Conservation (phyloP, 2,888 invertebrate genomes). For the Chloromyia formosa region DNA sequence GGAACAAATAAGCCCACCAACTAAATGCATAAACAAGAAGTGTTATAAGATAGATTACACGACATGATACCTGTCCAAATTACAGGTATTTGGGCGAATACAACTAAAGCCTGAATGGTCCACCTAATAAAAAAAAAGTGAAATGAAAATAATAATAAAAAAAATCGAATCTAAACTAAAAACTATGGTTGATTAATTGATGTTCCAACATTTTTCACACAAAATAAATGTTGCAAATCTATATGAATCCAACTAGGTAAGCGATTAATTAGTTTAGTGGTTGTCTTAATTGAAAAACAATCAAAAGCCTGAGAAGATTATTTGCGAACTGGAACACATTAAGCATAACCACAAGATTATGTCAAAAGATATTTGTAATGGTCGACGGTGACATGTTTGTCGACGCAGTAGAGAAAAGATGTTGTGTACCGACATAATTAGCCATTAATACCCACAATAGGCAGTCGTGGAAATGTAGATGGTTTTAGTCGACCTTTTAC, state of each 20-base stretch:
- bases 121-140: background rate
- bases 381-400: background rate
- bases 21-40: background rate
- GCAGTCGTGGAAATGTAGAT: too few species aligned
- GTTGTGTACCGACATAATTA: too few species aligned
- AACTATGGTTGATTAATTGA: constrained; percentile 6
- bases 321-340: constrained; percentile 39
- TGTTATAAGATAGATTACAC: constrained; percentile 34
- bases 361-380: background rate
- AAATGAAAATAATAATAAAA: background rate
- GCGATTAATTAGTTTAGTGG: background rate
- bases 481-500: too few species aligned
- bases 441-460: too few species aligned
- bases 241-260: background rate
- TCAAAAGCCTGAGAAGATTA: constrained; percentile 41
- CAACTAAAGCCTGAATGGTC: too few species aligned
- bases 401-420: background rate
- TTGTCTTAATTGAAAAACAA: constrained; percentile 33
- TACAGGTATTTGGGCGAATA: too few species aligned
- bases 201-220: constrained; percentile 16
- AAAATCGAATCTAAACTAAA: background rate
- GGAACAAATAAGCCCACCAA: constrained; percentile 12
- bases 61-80: constrained; percentile 19
- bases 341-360: constrained; percentile 28
- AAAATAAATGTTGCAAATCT: constrained; percentile 6